Evolutionary conservation across 2,797 vertebrate species (phyloP), one percentile per base, ranked within the genome.

Genomic region (Malurus leucopterus): DNA sequence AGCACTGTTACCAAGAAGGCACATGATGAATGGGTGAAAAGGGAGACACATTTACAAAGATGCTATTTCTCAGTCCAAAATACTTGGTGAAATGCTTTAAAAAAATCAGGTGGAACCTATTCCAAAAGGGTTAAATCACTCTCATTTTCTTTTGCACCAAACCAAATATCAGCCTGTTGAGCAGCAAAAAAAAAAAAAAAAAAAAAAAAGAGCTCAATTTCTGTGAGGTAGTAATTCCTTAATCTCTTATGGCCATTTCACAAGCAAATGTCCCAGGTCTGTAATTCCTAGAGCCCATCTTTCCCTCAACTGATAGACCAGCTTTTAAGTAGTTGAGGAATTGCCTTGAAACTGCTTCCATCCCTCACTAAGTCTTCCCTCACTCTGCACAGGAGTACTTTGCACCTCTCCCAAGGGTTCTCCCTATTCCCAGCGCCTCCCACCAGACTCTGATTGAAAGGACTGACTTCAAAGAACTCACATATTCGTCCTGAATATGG

Each of bases 391-490:
- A 44, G 18, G 13, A 68, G 19, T 15, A 50, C 43, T 88, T 68
- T 81, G 32, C 44, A 30, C 44, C 32, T 79, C 71, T 92, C 38
- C 40, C 29, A 43, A 67, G 53, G 40, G 15, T 81, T 26, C 24
- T 88, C 11, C 23, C 58, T n/a, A 43, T 43, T 23, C 55, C 50
- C 27, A 20, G 21, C 4, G 8, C 51, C 89, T 81, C 54, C 64
- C 34, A 34, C 14, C 17, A 76, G 80, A 54, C 21, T 6, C 2
- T 36, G 43, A 58, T 0, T 83, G 80, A 89, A 88, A 89, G 23
- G 30, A 57, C 18, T 57, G 46, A 73, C 80, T 89, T 82, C 89
- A 89, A 73, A 84, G 64, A 49, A 36, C 24, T 84, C 46, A 51
- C 5, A 12, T 41, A 27, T 50, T 40, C 1, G 0, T 76, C 44